Conservation (phyloP, 2,113 vertebrate genomes). For the Protobothrops flavoviridis region DNA sequence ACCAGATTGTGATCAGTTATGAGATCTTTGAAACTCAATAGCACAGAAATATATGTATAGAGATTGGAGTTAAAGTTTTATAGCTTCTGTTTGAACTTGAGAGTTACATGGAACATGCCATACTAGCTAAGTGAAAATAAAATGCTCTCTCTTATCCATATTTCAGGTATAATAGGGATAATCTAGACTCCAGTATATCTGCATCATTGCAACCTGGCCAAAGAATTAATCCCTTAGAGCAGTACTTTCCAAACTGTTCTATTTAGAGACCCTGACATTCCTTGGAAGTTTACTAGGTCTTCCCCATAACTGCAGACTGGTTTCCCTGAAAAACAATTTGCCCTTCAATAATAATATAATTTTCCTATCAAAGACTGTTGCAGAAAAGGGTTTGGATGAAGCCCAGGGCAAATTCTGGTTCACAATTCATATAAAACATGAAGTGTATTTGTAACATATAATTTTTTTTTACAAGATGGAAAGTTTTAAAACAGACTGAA, state of each 20-base stretch:
- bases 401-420: neutral
- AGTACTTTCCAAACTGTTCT: neutral
- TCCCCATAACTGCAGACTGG: neutral
- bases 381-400: neutral
- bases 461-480: neutral
- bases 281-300: neutral
- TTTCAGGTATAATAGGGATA: neutral
- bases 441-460: neutral
- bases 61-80: too few species aligned
- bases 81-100: neutral
- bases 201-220: neutral
- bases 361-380: neutral
- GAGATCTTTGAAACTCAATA: neutral
- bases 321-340: neutral
- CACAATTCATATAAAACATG: neutral
- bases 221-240: neutral
- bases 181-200: neutral
- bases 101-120: neutral
- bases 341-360: neutral
- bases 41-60: too few species aligned
- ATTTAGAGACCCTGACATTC: neutral
- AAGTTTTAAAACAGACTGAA: neutral
- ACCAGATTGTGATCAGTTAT: neutral
- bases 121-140: neutral
- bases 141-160: neutral